These are phyloP conservation scores for Typhlomys cinereus DNA, from an alignment of 2,113 vertebrate species.

Conservation along the genomic window DNA sequence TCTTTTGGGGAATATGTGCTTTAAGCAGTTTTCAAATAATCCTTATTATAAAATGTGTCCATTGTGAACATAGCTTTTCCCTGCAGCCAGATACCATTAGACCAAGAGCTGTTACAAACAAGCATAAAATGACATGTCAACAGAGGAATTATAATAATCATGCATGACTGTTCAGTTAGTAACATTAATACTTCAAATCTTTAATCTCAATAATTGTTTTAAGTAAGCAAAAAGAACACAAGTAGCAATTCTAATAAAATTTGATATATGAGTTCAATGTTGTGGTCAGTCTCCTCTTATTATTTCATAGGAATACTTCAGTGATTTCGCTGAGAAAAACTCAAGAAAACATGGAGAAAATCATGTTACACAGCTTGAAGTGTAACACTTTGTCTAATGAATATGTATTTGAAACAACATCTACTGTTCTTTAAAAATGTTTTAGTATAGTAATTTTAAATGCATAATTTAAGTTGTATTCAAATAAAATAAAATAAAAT, in stretches of 20 bases:
- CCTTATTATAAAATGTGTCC: neutral
- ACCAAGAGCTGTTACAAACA: constrained; percentile 1
- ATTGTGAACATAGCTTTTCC: neutral
- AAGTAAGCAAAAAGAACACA: constrained; percentile 35
- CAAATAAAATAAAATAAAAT: constrained; percentile 5
- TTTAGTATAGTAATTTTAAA: neutral
- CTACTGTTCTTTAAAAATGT: constrained; percentile 5
- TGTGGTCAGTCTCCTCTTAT: neutral
- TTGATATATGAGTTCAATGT: neutral
- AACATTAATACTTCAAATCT: constrained; percentile 10
- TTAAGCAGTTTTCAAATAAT: constrained; percentile 33
- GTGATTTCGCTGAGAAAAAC: constrained; percentile 23
- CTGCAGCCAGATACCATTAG: neutral
- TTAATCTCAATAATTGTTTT: neutral
- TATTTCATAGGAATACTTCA: neutral
- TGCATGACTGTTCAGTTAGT: neutral
- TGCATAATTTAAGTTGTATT: neutral
- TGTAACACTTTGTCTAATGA: neutral
- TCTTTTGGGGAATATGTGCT: neutral
- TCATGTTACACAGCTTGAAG: neutral
- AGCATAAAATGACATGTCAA: constrained; percentile 30
- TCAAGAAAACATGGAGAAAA: neutral
- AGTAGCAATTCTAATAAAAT: constrained; percentile 43
- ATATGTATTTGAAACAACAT: constrained; percentile 1
- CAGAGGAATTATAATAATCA: neutral